Conservation (phyloP, 2,113 vertebrate species). For the Ardeotis arabs region DNA sequence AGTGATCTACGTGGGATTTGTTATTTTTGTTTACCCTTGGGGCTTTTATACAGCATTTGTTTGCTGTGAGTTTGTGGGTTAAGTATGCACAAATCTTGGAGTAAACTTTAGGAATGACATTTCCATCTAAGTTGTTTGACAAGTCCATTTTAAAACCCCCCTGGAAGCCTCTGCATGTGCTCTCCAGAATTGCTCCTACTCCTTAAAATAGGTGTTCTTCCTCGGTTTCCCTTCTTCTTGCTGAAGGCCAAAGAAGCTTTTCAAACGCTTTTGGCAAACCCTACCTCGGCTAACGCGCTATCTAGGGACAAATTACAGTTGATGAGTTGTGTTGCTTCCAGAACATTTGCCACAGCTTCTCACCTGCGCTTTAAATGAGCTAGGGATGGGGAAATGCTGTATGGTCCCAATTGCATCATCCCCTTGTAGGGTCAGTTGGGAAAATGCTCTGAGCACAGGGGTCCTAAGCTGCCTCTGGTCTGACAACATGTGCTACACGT, state of each 20-base stretch:
- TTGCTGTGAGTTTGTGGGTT: not conserved
- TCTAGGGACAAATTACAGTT: not conserved
- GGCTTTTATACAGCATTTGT: not conserved
- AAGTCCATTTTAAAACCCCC: not conserved
- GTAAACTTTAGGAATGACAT: not conserved
- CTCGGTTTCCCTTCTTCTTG: not conserved
- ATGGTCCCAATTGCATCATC: not conserved
- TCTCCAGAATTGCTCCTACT: not conserved
- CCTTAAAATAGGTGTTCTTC: conserved; percentile 8
- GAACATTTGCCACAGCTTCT: not conserved
- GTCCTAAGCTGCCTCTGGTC: not conserved
- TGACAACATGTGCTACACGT: fast-evolving
- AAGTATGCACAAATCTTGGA: not conserved
- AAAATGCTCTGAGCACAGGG: not conserved
- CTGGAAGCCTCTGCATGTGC: not conserved
- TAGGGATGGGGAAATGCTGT: not conserved
- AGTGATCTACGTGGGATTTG: not conserved
- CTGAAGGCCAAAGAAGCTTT: not conserved
- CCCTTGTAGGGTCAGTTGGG: not conserved
- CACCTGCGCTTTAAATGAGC: not conserved
- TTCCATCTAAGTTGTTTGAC: not conserved
- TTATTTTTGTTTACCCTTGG: not conserved
- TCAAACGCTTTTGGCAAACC: not conserved
- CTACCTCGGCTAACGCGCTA: fast-evolving
- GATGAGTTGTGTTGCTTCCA: not conserved